phyloP scores from a whole-genome alignment of 2,888 invertebrate species.

The Sialis fuliginosa region DNA sequence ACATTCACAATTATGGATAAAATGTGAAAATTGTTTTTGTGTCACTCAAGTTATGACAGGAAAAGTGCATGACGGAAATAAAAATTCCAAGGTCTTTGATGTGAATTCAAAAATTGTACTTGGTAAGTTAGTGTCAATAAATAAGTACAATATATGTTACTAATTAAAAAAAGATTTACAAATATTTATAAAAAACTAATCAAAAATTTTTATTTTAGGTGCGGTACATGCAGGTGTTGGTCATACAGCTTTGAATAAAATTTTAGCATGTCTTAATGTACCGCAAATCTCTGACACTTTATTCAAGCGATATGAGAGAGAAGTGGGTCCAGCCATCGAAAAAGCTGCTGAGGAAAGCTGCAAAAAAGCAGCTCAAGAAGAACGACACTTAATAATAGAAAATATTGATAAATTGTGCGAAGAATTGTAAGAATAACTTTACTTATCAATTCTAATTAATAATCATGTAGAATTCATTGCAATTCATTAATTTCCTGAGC shows the following conservation, averaged over 20 bases:
- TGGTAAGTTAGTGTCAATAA: too few species aligned
- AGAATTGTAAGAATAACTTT: slow-evolving; percentile 8
- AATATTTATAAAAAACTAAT: too few species aligned
- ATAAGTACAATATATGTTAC: too few species aligned
- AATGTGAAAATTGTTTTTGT: too few species aligned
- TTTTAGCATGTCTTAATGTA: slow-evolving; percentile 10
- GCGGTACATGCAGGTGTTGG: slow-evolving; percentile 9
- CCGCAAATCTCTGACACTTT: slow-evolving; percentile 6
- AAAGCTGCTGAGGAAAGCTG: slow-evolving; percentile 10
- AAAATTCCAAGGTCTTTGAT: too few species aligned
- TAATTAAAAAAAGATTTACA: too few species aligned
- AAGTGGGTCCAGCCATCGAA: slow-evolving; percentile 10
- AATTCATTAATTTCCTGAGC: too few species aligned
- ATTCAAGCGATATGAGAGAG: slow-evolving; percentile 8
- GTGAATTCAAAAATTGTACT: too few species aligned
- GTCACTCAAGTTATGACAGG: too few species aligned
- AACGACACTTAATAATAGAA: slow-evolving; percentile 8
- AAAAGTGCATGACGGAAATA: too few species aligned
- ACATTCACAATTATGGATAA: too few species aligned
- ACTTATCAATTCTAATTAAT: neutral
- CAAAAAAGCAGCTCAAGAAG: slow-evolving; percentile 8
- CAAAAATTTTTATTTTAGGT: slow-evolving; percentile 6
- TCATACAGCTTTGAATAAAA: slow-evolving; percentile 9
- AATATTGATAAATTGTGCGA: slow-evolving; percentile 9
- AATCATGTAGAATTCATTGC: neutral